These are phyloP conservation scores for Drosophila repleta DNA, from an alignment of 1,140 invertebrate species.

Conservation along the genomic window DNA sequence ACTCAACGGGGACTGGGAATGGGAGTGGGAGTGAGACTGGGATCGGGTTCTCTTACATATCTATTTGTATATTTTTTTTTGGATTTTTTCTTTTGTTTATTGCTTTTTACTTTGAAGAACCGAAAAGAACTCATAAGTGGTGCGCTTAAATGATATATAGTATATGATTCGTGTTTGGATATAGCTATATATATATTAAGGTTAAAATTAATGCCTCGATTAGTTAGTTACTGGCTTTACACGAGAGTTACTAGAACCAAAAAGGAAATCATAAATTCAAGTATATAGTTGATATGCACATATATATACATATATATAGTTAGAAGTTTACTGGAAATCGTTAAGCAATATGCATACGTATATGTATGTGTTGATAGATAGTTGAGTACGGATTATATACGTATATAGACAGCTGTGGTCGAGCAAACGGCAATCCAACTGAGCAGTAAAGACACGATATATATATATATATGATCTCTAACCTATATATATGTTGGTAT, in stretches of 20 bases:
- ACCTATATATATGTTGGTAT: no score
- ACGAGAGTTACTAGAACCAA: background rate
- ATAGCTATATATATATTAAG: constrained; percentile 15
- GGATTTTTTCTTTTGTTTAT: constrained; percentile 40
- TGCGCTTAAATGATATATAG: constrained; percentile 28
- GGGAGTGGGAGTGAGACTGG: no score
- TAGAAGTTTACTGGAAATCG: constrained; percentile 11
- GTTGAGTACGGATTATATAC: constrained; percentile 12
- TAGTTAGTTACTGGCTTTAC: background rate
- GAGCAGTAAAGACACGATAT: no score
- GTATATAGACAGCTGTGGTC: no score
- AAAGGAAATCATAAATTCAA: constrained; percentile 3
- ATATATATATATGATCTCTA: no score
- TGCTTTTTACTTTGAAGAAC: constrained; percentile 42
- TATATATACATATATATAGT: constrained; percentile 3
- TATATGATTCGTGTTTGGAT: constrained; percentile 7
- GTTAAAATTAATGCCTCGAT: constrained; percentile 4
- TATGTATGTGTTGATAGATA: constrained; percentile 24
- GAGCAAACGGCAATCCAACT: no score
- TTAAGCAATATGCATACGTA: constrained; percentile 22
- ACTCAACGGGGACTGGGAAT: background rate
- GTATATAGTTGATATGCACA: constrained; percentile 32
- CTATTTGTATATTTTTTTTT: constrained; percentile 4
- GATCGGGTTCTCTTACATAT: background rate
- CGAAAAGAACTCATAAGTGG: constrained; percentile 8